Conservation (phyloP, 2,888 invertebrate genomes). For the Salticus scenicus region DNA sequence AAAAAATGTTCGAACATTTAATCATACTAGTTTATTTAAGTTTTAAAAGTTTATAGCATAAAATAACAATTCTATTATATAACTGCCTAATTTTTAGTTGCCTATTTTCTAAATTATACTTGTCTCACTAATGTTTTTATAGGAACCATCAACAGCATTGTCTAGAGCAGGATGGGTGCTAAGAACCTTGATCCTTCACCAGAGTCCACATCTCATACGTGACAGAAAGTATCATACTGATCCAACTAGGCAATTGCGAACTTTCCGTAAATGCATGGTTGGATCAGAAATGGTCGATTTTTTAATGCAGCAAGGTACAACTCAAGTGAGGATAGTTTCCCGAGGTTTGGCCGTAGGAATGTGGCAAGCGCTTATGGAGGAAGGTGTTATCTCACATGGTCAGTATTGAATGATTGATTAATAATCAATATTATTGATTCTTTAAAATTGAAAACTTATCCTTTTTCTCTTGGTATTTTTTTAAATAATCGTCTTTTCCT, state of each 20-base stretch:
- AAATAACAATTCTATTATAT: too few species aligned
- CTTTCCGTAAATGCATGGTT: conserved; percentile 83
- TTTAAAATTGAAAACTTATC: too few species aligned
- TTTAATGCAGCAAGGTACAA: conserved; percentile 81
- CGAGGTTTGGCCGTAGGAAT: conserved; percentile 85
- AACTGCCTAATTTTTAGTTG: too few species aligned
- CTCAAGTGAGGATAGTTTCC: conserved; percentile 78
- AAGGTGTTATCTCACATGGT: conserved; percentile 84
- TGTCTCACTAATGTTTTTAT: not conserved
- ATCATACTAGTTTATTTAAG: too few species aligned
- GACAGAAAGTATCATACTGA: conserved; percentile 79
- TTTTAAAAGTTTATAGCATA: too few species aligned
- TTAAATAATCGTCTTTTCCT: too few species aligned
- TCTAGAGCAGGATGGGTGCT: conserved; percentile 83
- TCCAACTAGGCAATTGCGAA: conserved; percentile 77
- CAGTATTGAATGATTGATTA: too few species aligned
- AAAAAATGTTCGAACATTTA: too few species aligned
- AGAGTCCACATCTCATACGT: conserved; percentile 81
- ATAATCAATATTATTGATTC: too few species aligned
- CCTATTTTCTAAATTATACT: too few species aligned
- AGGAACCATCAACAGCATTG: conserved; percentile 80
- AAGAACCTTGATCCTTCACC: conserved; percentile 81
- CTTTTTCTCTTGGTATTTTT: too few species aligned
- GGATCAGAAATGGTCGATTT: conserved; percentile 89
- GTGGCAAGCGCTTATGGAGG: conserved; percentile 89